A percentile compares a stretch with the other conserved stretches of the same genome.
Evolutionary conservation across 2,113 vertebrate genomes (phyloP).

Genomic region (Pica pica): DNA sequence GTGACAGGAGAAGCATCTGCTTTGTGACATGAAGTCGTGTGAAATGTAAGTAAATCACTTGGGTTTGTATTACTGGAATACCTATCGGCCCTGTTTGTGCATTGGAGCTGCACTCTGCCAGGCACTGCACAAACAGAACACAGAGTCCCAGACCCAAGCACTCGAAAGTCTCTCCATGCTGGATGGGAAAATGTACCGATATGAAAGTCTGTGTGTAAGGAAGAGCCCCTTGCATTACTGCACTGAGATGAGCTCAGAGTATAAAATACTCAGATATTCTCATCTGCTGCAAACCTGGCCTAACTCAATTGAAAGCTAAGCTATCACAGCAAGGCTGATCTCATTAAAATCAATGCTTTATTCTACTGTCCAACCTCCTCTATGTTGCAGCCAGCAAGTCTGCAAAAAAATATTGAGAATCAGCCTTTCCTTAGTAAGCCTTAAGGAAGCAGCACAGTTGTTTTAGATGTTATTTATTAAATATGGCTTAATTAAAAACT

Average conservation of each 20-base stretch:
- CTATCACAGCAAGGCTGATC: background rate
- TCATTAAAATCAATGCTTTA: background rate
- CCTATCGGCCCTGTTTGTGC: background rate
- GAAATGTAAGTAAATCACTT: background rate
- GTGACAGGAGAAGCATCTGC: background rate
- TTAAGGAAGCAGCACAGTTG: background rate
- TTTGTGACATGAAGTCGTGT: background rate
- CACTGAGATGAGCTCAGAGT: background rate
- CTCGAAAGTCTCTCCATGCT: background rate
- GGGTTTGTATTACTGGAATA: background rate
- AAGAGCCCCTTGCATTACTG: background rate
- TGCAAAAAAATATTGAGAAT: background rate
- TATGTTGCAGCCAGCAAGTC: background rate
- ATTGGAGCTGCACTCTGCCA: background rate
- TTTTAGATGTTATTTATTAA: constrained; percentile 24
- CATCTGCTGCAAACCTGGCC: background rate
- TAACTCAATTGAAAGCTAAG: background rate
- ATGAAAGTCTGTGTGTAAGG: background rate
- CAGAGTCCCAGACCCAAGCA: background rate
- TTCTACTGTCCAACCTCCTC: background rate
- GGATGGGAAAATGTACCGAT: background rate
- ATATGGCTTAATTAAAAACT: constrained; percentile 38
- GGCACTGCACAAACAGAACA: background rate
- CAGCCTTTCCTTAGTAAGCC: background rate
- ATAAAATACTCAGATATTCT: background rate